Base-by-base conservation (phyloP, 1,140 invertebrate genomes). In the Hycleus phaleratus region DNA sequence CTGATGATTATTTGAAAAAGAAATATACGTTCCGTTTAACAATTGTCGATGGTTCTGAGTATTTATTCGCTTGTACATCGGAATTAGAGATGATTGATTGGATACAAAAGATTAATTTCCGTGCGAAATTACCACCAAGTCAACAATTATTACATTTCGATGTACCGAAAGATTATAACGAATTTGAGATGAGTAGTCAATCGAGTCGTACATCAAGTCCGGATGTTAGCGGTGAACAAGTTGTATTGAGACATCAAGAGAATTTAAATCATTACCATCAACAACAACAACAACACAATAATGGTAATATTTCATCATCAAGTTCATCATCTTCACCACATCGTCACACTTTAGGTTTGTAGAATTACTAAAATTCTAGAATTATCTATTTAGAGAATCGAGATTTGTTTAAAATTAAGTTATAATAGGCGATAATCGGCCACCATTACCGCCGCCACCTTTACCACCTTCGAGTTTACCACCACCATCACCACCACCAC, bases 1-100 rank as follows among this genome's bases (percentile, higher is more conserved):
- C 95, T 1, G 83, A 86, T 45, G 93, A 98, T 75, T 98, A 98
- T 72, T 94, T 90, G 0, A 98, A 98, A 73, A 88, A 91, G 70
- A 95, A 95, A 72, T 82, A 97, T 70, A 93, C 96, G 8, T 94
- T 98, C 77, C 82, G 91, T 18, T 71, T 97, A n/a, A 82, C 83
- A 58, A 85, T 91, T 58, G 84, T 85, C 2, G 96, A 98, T 74
- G 92, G 92, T 4, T 90, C 93, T 0, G 94, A 97, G 75, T 98
- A 91, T 75, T 78, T 98, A 26, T 94, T 98, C 70, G 79, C 90
- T 47, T 87, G 90, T 46, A 75, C 82, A 1, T 84, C 78, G 50
- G 81, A 85, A 42, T 81, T 83, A 1, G 84, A 89, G 58, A 87
- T 97, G 84, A 80, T 85, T 62, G 91, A 96, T 50, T 99, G 96